Percentiles rank a stretch among this genome's conserved stretches.
Conservation (phyloP, 2,797 vertebrate genomes). For the Darevskia mixta region DNA sequence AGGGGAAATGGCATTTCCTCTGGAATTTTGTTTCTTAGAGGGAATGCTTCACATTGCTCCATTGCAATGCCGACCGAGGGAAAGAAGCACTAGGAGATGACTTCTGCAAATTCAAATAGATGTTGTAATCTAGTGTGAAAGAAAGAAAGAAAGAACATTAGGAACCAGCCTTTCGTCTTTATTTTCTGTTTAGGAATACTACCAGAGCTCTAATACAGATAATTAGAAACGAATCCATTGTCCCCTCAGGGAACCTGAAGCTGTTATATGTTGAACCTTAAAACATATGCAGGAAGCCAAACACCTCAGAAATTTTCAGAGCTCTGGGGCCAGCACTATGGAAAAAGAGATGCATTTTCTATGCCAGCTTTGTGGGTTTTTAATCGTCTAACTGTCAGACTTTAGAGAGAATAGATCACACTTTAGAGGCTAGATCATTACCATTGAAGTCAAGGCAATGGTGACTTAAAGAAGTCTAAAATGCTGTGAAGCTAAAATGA, state of each 20-base stretch:
- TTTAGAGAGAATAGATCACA: slow-evolving; percentile 18
- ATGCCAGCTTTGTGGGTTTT: background rate
- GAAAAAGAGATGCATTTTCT: background rate
- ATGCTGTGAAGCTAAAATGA: slow-evolving; percentile 25
- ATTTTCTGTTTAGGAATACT: slow-evolving; percentile 1
- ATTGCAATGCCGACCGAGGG: too few species aligned
- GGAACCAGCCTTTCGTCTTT: background rate
- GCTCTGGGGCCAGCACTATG: background rate
- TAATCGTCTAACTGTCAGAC: slow-evolving; percentile 7
- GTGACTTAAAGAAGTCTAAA: slow-evolving; percentile 22
- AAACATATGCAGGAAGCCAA: slow-evolving; percentile 1
- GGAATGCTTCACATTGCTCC: background rate
- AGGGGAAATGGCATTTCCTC: background rate
- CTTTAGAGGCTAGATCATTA: slow-evolving; percentile 22
- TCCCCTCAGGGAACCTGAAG: background rate
- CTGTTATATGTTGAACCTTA: background rate
- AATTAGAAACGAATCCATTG: background rate
- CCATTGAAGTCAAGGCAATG: slow-evolving; percentile 10
- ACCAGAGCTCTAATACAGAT: background rate
- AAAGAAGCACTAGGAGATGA: background rate
- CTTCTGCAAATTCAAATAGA: background rate
- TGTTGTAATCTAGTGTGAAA: background rate
- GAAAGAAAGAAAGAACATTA: background rate
- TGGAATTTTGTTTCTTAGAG: background rate
- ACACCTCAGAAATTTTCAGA: background rate